A percentile compares a stretch with the other conserved stretches of the same genome.
phyloP scores from a whole-genome alignment of 2,113 vertebrate genomes.

The Ictidomys tridecemlineatus region DNA sequence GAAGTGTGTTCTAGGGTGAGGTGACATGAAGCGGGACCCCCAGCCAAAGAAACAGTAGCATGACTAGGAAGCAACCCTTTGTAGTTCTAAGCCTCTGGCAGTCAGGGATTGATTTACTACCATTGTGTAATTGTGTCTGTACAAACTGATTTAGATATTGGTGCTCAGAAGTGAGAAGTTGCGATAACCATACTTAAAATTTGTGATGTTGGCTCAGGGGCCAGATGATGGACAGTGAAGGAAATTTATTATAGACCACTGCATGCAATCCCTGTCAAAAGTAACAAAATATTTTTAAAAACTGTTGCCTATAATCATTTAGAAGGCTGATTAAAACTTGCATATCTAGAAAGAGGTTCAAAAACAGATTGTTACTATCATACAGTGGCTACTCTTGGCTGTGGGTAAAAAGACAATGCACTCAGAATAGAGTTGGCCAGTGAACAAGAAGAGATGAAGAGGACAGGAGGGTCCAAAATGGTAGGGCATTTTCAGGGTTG shows the following conservation, averaged over 20 bases:
- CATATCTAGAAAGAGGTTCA: not conserved
- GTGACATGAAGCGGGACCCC: no score
- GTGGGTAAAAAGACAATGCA: not conserved
- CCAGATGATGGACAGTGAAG: not conserved
- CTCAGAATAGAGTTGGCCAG: not conserved
- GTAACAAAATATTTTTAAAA: constrained; percentile 21
- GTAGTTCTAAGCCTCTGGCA: not conserved
- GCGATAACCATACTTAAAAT: not conserved
- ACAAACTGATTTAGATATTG: not conserved
- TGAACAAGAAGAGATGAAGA: not conserved
- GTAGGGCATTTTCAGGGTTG: not conserved
- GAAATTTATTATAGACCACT: not conserved
- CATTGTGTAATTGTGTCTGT: not conserved
- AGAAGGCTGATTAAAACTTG: not conserved
- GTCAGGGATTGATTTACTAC: not conserved
- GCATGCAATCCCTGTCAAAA: not conserved
- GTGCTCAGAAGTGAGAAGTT: not conserved
- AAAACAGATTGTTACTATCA: not conserved
- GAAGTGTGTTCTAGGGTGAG: no score
- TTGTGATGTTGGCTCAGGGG: not conserved
- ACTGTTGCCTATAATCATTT: not conserved
- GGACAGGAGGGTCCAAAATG: not conserved
- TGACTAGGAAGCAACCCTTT: not conserved
- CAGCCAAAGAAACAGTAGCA: not conserved
- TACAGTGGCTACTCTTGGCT: not conserved